Base-by-base conservation (phyloP, 2,888 invertebrate species). In the Microctonus hyperodae region DNA sequence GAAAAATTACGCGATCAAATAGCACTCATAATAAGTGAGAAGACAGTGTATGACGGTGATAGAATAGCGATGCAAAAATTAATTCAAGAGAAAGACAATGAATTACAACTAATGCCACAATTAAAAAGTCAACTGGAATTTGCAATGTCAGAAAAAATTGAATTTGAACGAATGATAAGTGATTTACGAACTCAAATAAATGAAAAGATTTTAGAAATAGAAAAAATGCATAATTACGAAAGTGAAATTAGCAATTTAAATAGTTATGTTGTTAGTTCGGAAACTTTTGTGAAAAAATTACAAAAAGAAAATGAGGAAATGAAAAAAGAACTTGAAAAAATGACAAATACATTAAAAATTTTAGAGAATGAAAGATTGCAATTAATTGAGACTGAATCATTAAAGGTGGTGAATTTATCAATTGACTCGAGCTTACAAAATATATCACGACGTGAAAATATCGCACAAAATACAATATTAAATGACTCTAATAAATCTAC, bases 1-100 rank as follows among this genome's bases (percentile, higher is more conserved):
- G 69, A 72, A 0, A 73, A 74, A 56, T 16, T 69, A 13, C 64
- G 37, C n/a, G 69, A 69, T 23, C 64, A 69, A 61, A 33, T 67
- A 2, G 31, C 31, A 25, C 10, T n/a, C 0, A 56, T 64, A 62
- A 60, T 58, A 25, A 69, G 63, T 35, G 69, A 69, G 10, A 66
- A n/a, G 28, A 66, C 56, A n/a, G n/a, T 63, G 23, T 35, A 58
- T 22, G 62, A 59, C 16, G 65, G 65, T 7, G 66, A 69, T 13
- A 69, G 59, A 37, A 62, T 23, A 31, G 65, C 63, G 9, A 53
- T 69, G 62, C 63, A 64, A 25, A 56, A 35, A 28, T 20, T 59
- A 7, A 11, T 67, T 9, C 64, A 67, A 20, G 59, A 69, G 11
- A 64, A 62, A 31, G 53, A 65, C 0, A 53, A 53, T 1, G 20